These are phyloP conservation scores for Muscina levida DNA, from an alignment of 2,888 invertebrate species.

Conservation along the genomic window DNA sequence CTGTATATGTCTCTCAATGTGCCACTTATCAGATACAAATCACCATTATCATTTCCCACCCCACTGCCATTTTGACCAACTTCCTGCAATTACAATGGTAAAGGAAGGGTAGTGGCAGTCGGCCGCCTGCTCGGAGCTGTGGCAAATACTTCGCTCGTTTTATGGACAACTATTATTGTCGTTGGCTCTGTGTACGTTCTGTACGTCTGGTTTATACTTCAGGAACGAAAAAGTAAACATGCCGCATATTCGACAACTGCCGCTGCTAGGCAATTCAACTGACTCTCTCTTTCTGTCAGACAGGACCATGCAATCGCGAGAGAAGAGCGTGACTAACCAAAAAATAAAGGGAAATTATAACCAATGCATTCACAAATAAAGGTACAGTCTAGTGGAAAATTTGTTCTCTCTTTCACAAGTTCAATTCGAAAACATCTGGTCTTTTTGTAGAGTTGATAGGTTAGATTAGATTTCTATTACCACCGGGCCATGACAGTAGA, in stretches of 20 bases:
- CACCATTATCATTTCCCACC: constrained; percentile 33
- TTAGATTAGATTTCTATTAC: background rate
- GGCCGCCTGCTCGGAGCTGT: background rate
- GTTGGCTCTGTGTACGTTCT: background rate
- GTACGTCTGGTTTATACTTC: background rate
- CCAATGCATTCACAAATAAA: background rate
- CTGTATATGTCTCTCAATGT: background rate
- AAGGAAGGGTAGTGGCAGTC: constrained; percentile 10
- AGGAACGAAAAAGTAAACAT: background rate
- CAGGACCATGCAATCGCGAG: background rate
- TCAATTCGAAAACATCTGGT: constrained; percentile 35
- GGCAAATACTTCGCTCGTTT: background rate
- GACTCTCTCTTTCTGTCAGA: background rate
- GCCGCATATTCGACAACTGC: background rate
- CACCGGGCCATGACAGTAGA: background rate
- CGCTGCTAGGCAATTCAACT: background rate
- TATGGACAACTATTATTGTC: background rate
- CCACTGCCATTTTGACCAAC: background rate
- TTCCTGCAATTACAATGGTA: background rate
- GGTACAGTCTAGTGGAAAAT: constrained; percentile 48
- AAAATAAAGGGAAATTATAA: constrained; percentile 51
- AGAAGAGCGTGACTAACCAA: background rate
- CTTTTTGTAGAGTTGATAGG: constrained; percentile 35
- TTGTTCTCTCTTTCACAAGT: constrained; percentile 15
- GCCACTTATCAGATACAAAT: constrained; percentile 10